phyloP scores from a whole-genome alignment of 2,797 vertebrate species.

The Uromys caudimaculatus region DNA sequence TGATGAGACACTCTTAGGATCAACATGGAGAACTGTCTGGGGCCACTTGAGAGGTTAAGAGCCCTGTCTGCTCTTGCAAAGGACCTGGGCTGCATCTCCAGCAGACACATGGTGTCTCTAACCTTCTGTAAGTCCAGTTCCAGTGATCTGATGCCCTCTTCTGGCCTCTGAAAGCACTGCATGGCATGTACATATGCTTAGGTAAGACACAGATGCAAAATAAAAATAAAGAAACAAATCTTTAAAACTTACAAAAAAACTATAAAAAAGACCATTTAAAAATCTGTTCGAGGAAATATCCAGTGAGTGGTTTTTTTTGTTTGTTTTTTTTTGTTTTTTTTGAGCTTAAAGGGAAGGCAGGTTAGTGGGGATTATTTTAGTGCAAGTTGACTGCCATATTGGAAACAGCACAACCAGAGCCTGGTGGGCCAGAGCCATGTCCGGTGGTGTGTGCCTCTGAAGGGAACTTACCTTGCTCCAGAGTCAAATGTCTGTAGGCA shows the following conservation, averaged over 20 bases:
- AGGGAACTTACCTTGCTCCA: slow-evolving; percentile 90
- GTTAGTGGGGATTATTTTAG: not conserved
- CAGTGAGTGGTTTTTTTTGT: no score
- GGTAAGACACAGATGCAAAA: not conserved
- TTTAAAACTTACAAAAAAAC: not conserved
- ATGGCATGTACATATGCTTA: not conserved
- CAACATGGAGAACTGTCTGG: not conserved
- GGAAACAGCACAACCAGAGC: not conserved
- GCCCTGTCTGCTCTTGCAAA: not conserved
- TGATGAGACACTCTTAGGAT: not conserved
- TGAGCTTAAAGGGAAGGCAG: not conserved
- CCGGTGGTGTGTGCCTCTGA: not conserved
- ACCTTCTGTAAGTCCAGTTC: not conserved
- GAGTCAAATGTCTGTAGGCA: slow-evolving; percentile 85
- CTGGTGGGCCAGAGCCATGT: not conserved
- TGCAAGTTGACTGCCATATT: not conserved
- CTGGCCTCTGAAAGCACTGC: not conserved
- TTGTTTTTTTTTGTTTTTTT: not conserved
- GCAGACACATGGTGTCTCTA: not conserved
- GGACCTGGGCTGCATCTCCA: not conserved
- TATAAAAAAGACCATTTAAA: not conserved
- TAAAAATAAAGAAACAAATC: not conserved
- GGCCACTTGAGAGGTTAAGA: not conserved
- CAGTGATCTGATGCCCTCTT: not conserved
- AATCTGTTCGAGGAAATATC: not conserved